A percentile compares a stretch with the other conserved stretches of the same genome.
Evolutionary conservation across 2,797 vertebrate species (phyloP).

Genomic region (Hephaestus fuliginosus): DNA sequence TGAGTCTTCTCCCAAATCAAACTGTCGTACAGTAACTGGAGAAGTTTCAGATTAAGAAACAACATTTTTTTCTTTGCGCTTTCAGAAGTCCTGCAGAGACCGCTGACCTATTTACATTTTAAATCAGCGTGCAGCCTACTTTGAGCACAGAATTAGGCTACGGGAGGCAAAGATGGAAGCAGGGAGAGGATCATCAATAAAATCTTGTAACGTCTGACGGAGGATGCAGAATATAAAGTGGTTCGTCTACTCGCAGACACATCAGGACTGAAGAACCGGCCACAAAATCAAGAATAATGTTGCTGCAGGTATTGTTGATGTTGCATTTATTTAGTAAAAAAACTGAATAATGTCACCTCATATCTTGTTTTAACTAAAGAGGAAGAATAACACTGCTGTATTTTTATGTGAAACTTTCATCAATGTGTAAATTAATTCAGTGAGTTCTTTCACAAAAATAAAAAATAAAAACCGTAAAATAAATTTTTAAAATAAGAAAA

Average conservation of each 20-base stretch:
- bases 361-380: not conserved
- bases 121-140: conserved; percentile 42
- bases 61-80: not conserved
- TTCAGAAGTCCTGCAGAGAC: conserved; percentile 12
- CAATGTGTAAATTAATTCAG: not conserved
- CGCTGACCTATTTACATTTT: conserved; percentile 65
- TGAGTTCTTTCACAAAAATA: not conserved
- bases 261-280: not conserved
- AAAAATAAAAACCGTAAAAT: not conserved
- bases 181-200: conserved; percentile 22
- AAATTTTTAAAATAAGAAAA: not conserved
- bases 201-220: not conserved
- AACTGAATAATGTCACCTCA: not conserved
- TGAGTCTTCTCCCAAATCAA: not conserved
- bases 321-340: too few relatives aligned
- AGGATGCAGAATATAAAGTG: not conserved
- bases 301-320: not conserved
- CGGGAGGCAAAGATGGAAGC: conserved; percentile 9
- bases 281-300: not conserved
- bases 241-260: not conserved
- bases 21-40: not conserved
- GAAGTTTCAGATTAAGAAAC: not conserved
- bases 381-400: not conserved
- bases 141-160: not conserved
- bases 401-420: not conserved